A percentile compares a stretch with the other conserved stretches of the same genome.
Conservation (phyloP, 1,140 invertebrate species). For the Phymastichus coffea region DNA sequence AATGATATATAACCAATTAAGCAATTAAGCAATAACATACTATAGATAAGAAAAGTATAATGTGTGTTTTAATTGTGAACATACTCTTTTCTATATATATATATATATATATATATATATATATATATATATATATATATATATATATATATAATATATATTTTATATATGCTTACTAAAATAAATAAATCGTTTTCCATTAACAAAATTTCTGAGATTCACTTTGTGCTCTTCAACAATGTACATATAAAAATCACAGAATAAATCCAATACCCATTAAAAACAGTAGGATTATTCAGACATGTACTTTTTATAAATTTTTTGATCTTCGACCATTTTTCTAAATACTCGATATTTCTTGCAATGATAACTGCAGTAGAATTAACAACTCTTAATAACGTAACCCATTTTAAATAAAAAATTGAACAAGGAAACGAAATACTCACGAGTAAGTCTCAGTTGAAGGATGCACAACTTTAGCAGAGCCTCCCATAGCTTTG, state of each 20-base stretch:
- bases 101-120: not conserved
- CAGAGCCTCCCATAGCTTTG: constrained; percentile 72
- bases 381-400: constrained; percentile 12
- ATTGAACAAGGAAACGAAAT: constrained; percentile 4
- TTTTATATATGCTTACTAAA: constrained; percentile 27
- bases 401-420: not conserved
- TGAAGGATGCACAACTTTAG: constrained; percentile 67
- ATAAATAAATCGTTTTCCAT: constrained; percentile 25
- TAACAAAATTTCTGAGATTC: constrained; percentile 4
- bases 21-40: too few relatives aligned
- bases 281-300: not conserved
- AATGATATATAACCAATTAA: constrained; percentile 22
- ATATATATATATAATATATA: constrained; percentile 5
- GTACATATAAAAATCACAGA: not conserved
- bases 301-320: constrained; percentile 62
- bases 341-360: constrained; percentile 82
- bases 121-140: not conserved
- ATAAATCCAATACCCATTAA: not conserved
- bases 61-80: constrained; percentile 27
- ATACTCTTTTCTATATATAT: constrained; percentile 13
- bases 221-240: not conserved
- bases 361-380: constrained; percentile 66
- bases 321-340: constrained; percentile 79
- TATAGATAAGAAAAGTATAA: too few relatives aligned
- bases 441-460: constrained; percentile 56